phyloP scores from a whole-genome alignment of 2,113 vertebrate species.

The Otolemur garnettii region DNA sequence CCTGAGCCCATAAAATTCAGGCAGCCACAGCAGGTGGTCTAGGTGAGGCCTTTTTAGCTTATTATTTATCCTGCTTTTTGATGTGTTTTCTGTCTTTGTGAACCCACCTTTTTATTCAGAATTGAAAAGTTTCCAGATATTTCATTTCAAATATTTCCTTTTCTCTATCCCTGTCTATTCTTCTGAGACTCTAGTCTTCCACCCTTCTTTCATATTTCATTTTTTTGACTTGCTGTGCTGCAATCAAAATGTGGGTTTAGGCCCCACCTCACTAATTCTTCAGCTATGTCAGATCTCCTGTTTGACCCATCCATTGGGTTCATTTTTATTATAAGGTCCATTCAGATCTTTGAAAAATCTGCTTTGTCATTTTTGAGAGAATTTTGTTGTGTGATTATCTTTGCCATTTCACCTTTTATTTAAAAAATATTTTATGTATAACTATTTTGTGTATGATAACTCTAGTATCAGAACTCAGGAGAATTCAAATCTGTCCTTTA shows the following conservation, averaged over 20 bases:
- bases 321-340: not conserved
- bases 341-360: constrained; percentile 18
- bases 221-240: not conserved
- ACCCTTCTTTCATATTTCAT: not conserved
- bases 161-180: not conserved
- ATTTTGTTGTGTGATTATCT: not conserved
- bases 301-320: not conserved
- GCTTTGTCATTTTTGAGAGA: not conserved
- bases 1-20: not conserved
- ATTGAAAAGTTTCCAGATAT: not conserved
- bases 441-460: constrained; percentile 17
- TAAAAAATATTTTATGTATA: not conserved
- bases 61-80: not conserved
- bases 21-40: not conserved
- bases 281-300: not conserved
- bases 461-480: not conserved
- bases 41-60: not conserved
- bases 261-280: not conserved
- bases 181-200: not conserved
- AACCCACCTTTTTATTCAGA: not conserved
- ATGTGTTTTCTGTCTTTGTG: not conserved
- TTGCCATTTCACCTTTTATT: constrained; percentile 4
- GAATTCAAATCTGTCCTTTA: not conserved
- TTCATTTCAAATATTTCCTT: not conserved
- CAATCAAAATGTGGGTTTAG: not conserved